A percentile compares a stretch with the other conserved stretches of the same genome.
phyloP scores from a whole-genome alignment of 2,888 invertebrate species.

The Mellilla xanthometata region DNA sequence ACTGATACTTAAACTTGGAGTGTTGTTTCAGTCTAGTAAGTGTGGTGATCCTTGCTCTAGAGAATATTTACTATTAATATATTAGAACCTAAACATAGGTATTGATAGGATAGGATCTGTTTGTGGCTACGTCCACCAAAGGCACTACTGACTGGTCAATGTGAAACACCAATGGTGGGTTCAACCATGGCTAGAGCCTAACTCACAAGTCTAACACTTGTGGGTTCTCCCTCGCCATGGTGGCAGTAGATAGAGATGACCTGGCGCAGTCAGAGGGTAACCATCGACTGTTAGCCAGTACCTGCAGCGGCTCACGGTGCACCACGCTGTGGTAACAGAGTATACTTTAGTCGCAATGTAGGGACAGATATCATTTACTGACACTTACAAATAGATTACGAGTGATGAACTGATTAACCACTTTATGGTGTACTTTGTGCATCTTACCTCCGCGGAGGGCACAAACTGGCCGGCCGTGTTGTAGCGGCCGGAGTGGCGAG shows the following conservation, averaged over 20 bases:
- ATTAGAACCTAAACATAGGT: not conserved
- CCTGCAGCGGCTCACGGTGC: constrained; percentile 45
- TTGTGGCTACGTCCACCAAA: constrained; percentile 37
- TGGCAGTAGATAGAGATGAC: constrained; percentile 39
- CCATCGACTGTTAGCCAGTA: constrained; percentile 62
- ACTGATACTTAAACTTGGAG: no score
- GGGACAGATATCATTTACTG: no score
- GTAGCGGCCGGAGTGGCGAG: constrained; percentile 55
- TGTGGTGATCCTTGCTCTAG: no score
- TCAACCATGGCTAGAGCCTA: constrained; percentile 46
- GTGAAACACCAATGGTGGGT: constrained; percentile 44
- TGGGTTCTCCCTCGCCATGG: constrained; percentile 45
- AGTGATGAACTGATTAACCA: no score
- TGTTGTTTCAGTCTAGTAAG: no score
- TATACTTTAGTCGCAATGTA: constrained; percentile 28
- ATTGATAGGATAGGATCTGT: constrained; percentile 10
- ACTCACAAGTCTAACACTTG: constrained; percentile 27
- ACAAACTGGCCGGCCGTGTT: constrained; percentile 58
- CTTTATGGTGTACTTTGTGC: not conserved
- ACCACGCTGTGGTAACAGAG: constrained; percentile 64
- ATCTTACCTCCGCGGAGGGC: constrained; percentile 49
- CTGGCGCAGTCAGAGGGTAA: constrained; percentile 61
- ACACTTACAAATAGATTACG: no score
- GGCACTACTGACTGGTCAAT: constrained; percentile 26
- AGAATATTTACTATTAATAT: no score